A percentile compares a stretch with the other conserved stretches of the same genome.
Conservation (phyloP, 2,888 invertebrate species). For the Latrodectus elegans region DNA sequence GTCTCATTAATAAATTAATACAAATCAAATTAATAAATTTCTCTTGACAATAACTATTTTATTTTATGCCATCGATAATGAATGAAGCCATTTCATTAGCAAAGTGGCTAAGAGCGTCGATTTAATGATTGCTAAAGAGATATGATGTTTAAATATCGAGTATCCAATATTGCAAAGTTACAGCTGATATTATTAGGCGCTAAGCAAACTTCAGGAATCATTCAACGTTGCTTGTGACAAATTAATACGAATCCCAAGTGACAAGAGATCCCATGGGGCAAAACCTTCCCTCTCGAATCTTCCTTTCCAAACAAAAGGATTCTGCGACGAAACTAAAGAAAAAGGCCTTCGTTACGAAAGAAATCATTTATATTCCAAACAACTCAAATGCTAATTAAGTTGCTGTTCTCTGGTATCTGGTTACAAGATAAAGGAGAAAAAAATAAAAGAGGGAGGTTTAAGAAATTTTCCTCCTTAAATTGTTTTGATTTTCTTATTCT, state of each 20-base stretch:
- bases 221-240: not conserved
- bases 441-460: conserved; percentile 19
- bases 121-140: conserved; percentile 8
- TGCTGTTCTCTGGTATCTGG: conserved; percentile 18
- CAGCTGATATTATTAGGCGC: not conserved
- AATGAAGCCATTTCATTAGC: conserved; percentile 40
- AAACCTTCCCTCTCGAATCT: conserved; percentile 10
- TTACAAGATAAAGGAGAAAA: conserved; percentile 11
- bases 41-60: not conserved
- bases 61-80: conserved; percentile 20
- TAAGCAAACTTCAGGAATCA: not conserved
- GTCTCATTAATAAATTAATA: not conserved
- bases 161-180: not conserved
- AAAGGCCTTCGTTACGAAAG: conserved; percentile 10
- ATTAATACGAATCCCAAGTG: conserved; percentile 6
- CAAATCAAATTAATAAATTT: not conserved
- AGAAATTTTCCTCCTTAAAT: conserved; percentile 18
- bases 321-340: not conserved
- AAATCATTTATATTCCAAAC: conserved; percentile 35
- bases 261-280: conserved; percentile 11
- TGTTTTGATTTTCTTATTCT: conserved; percentile 18
- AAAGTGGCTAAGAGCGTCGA: conserved; percentile 18
- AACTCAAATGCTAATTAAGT: conserved; percentile 60
- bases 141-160: conserved; percentile 26
- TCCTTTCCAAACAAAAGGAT: conserved; percentile 27